Evolutionary conservation across 2,797 vertebrate species (phyloP), one percentile per base, ranked within the genome.

Genomic region (Hemibagrus guttatus): DNA sequence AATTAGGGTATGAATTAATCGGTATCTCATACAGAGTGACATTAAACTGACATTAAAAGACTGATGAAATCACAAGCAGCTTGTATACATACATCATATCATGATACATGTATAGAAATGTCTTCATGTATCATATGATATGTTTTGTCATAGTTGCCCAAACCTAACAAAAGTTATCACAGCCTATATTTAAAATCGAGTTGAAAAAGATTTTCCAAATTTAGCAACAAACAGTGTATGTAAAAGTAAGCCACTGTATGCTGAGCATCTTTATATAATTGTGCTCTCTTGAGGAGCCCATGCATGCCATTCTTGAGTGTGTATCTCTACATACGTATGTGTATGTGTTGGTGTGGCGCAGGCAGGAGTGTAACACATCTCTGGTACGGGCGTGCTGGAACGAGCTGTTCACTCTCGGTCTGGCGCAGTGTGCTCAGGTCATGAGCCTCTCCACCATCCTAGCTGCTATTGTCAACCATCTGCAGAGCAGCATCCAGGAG

Each of bases 391-490:
- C 98, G 88, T 99, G 98, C 92, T 99, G 98, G 98, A 99, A 99
- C 0, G 98, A 99, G 91, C 95, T 99, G 81, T 99, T 99, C 86
- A 99, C 97, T 39, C 93, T 99, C 17, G 98, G 98, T 58, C 95
- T 99, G 66, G 97, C 98, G 81, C 98, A 99, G 93, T 99, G 98
- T 39, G 95, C 98, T 49, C 98, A 99, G 85, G 96, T 99, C 92
- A 99, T 99, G 98, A 99, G 97, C 86, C 95, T 99, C 61, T 99
- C 98, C 2, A 99, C 98, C 68, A 99, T 99, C 92, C 95, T 99
- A 17, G 95, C 97, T 0, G 98, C 98, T 75, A 99, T 99, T 87
- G 96, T 99, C 92, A 99, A 97, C 94, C 98, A 99, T 87, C 97
- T 99, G 42, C 98, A 99, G 91, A 97, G 97, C 93, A 98, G 95